Evolutionary conservation across 2,797 vertebrate species (phyloP), one percentile per base, ranked within the genome.

Genomic region (Threskiornis aethiopicus): DNA sequence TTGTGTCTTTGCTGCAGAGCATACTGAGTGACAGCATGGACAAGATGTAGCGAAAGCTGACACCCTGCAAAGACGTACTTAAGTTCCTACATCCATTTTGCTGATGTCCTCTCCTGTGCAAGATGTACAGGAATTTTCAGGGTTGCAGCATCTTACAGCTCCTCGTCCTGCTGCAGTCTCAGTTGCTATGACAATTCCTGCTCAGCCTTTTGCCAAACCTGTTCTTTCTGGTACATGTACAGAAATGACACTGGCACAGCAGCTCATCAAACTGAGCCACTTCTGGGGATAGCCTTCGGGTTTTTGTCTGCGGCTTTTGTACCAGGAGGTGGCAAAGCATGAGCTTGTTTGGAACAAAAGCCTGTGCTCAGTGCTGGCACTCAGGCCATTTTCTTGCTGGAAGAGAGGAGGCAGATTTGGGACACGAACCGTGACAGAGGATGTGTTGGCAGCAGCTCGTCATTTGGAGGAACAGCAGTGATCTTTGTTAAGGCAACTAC

Each of bases 151-250:
- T 82, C 39, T 82, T 37, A 67, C 4, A 7, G 47, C 11, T 87
- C 25, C 62, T 87, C 0, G 0, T 84, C 46, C 84, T 93, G 57
- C 86, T 89, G 77, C 67, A 80, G 29, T 66, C 73, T 90, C 41
- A 21, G 94, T 87, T 97, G 94, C 84, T 85, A 83, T 92, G 92
- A 69, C 83, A 89, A 89, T 84, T 83, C 33, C 61, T 80, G 46
- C 46, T 91, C 88, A 91, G n/a, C 25, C 37, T 78, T 89, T 83
- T 75, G 67, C 69, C 57, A 51, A 83, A 90, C 13, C 21, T 82
- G 46, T n/a, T 78, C 61, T 64, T 88, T 69, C 61, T 90, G 66
- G 71, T 73, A 64, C 47, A 25, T 0, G 0, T 64, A 46, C 41
- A 79, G 62, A 76, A 94, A 37, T 41, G 62, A 52, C 54, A 46